Base-by-base conservation (phyloP, 2,888 invertebrate genomes). In the Lydus trimaculatus region DNA sequence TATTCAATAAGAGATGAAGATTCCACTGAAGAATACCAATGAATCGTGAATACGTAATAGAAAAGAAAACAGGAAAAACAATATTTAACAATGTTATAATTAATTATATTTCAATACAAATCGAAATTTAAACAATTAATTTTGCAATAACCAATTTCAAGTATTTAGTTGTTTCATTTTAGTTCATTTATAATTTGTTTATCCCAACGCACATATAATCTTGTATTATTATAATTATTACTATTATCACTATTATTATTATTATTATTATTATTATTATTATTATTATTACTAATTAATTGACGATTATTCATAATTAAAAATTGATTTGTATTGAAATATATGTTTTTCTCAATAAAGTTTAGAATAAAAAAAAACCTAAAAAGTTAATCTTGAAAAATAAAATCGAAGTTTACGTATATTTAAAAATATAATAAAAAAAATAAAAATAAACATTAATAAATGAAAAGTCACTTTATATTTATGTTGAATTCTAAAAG, bases 391-490 rank as follows among this genome's bases (percentile, higher is more conserved):
- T 56, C 28, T 48, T 20, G 7, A n/a, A 1, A 15, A 56, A n/a
- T n/a, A n/a, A 28, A 25, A 11, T 23, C 15, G 28, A 56, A 56
- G 66, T 52, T 52, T n/a, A 43, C 43, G 25, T 52, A 52, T 69
- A 67, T 73, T 72, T 65, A 66, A 71, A 71, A 67, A 74, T 72
- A 69, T n/a, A n/a, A n/a, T n/a, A n/a, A n/a, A n/a, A n/a, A n/a
- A n/a, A 71, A 65, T 62, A 74, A 73, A 72, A 66, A 74, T 70
- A 59, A n/a, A 72, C 70, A 13, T 43, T 48, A 11, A 48, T n/a
- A 64, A 73, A 70, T 72, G 66, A 9, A 74, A 71, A 73, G 75
- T 75, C 77, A 79, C 77, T 80, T 82, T 82, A 81, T 82, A 79
- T 79, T 81, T 82, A 72, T 75, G 80, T 83, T 80, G 71, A 76